Evolutionary conservation across 2,797 vertebrate species (phyloP).

Genomic region (Tokudaia muenninki): DNA sequence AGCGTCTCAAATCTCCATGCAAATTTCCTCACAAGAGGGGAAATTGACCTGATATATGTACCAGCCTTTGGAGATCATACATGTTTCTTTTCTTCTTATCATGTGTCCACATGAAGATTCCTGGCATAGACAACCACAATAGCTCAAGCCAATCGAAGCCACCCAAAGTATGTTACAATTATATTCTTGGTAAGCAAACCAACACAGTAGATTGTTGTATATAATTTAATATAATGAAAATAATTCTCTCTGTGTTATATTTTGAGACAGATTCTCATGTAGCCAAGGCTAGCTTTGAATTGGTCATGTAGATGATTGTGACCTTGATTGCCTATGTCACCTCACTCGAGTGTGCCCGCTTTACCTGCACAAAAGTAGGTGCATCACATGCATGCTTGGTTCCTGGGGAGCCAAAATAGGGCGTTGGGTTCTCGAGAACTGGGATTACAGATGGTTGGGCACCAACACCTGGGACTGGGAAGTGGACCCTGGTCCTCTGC

Average conservation of each 20-base stretch:
- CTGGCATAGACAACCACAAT: background rate
- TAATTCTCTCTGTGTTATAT: background rate
- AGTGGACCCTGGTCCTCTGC: background rate
- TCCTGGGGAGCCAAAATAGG: background rate
- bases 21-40: background rate
- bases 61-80: background rate
- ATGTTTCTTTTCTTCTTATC: background rate
- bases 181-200: conserved; percentile 35
- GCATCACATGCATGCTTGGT: too few species aligned
- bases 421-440: background rate
- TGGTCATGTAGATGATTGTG: background rate
- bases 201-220: conserved; percentile 14
- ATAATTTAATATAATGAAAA: conserved; percentile 28
- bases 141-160: background rate
- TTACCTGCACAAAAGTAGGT: background rate
- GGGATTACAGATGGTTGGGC: background rate
- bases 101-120: background rate
- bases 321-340: background rate
- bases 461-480: background rate
- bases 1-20: background rate
- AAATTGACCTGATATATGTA: background rate
- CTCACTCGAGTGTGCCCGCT: too few species aligned
- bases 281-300: background rate
- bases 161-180: background rate
- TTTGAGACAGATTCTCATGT: background rate